Evolutionary conservation across 35 echinoderm and acorn worm species (phyloP).

Genomic region (Chiridota heheva): DNA sequence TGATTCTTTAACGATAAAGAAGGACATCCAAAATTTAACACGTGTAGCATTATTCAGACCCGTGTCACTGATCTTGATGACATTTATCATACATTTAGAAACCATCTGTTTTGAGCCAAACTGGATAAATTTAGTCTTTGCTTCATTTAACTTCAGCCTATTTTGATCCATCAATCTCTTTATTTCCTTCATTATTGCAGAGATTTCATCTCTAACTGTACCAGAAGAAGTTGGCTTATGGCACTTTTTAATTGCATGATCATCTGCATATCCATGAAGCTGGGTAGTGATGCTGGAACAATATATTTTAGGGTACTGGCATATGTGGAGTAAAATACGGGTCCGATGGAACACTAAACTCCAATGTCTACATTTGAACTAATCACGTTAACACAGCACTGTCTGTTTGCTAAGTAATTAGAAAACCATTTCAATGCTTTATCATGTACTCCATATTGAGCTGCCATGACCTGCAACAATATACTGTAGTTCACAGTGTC

Average conservation of each 20-base stretch:
- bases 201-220: background rate
- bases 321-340: background rate
- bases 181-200: background rate
- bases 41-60: too few relatives aligned
- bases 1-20: too few relatives aligned
- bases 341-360: slow-evolving; percentile 4
- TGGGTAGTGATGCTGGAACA: background rate
- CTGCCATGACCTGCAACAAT: background rate
- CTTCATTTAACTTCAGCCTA: background rate
- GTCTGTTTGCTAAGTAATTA: background rate
- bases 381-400: background rate
- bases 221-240: background rate
- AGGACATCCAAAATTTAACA: too few relatives aligned
- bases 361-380: background rate
- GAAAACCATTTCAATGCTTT: background rate
- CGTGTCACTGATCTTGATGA: too few relatives aligned
- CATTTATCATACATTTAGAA: too few relatives aligned
- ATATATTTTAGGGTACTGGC: background rate
- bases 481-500: slow-evolving; percentile 13
- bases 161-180: background rate
- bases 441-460: background rate
- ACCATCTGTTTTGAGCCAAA: too few relatives aligned
- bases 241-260: background rate
- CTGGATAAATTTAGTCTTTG: background rate
- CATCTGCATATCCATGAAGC: slow-evolving; percentile 5